Evolutionary conservation across 2,888 invertebrate genomes (phyloP).

Genomic region (Spialia ferax): DNA sequence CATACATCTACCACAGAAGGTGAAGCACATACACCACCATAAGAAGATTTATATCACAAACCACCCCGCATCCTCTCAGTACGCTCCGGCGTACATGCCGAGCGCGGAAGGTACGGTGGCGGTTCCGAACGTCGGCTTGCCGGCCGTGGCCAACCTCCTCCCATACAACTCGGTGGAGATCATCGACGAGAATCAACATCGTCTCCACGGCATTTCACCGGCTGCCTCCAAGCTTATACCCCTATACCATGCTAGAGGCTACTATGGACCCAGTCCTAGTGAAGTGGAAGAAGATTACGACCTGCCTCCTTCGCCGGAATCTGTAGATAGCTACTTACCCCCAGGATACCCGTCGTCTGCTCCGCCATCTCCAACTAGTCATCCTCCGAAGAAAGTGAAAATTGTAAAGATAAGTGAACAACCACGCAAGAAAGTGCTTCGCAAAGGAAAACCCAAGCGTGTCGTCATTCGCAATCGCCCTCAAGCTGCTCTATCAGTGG

Average conservation of each 20-base stretch:
- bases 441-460: slow-evolving; percentile 74
- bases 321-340: slow-evolving; percentile 60
- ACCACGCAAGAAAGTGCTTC: slow-evolving; percentile 67
- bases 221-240: slow-evolving; percentile 75
- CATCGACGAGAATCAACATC: slow-evolving; percentile 65
- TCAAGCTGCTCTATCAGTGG: slow-evolving; percentile 46
- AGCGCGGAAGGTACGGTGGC: slow-evolving; percentile 75
- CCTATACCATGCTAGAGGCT: slow-evolving; percentile 77
- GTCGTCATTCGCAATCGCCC: slow-evolving; percentile 61
- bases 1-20: slow-evolving; percentile 85
- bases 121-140: slow-evolving; percentile 68
- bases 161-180: slow-evolving; percentile 70
- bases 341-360: slow-evolving; percentile 58
- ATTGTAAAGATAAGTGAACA: slow-evolving; percentile 71
- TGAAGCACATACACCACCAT: slow-evolving; percentile 85
- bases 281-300: slow-evolving; percentile 76
- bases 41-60: slow-evolving; percentile 85
- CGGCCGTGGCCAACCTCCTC: slow-evolving; percentile 65
- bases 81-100: slow-evolving; percentile 79
- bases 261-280: slow-evolving; percentile 74
- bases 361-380: slow-evolving; percentile 51
- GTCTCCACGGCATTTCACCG: slow-evolving; percentile 57
- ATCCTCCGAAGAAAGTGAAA: slow-evolving; percentile 71
- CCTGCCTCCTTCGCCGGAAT: slow-evolving; percentile 62
- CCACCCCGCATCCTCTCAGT: slow-evolving; percentile 71